Evolutionary conservation across 1,140 invertebrate species (phyloP).

Genomic region (honey bee (Apis mellifera)): DNA sequence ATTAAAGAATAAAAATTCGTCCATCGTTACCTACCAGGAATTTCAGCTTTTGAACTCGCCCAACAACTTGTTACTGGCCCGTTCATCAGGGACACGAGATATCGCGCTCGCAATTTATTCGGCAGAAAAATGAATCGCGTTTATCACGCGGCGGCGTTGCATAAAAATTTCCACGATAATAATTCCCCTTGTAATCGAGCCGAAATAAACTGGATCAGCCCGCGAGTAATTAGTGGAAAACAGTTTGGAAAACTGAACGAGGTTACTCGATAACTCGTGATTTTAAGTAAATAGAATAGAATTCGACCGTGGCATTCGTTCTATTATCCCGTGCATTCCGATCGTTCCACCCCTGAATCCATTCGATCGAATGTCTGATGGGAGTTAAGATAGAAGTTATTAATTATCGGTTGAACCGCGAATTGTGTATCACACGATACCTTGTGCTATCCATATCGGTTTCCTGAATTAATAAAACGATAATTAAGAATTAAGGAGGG

Average conservation of each 20-base stretch:
- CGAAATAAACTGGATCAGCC: not conserved
- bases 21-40: not conserved
- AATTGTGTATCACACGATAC: constrained; percentile 24
- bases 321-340: not conserved
- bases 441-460: not conserved
- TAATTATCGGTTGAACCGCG: constrained; percentile 56
- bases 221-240: constrained; percentile 14
- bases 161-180: not conserved
- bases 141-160: not conserved
- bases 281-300: constrained; percentile 60
- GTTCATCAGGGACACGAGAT: not conserved
- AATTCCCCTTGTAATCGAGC: not conserved
- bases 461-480: not conserved
- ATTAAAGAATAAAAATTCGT: constrained; percentile 8
- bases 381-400: constrained; percentile 36
- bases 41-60: not conserved
- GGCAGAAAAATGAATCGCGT: constrained; percentile 17
- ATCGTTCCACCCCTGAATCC: not conserved
- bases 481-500: not conserved
- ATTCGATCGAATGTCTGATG: constrained; percentile 23
- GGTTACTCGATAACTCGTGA: constrained; percentile 36
- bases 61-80: not conserved
- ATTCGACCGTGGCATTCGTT: constrained; percentile 21
- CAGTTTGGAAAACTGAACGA: not conserved
- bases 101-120: constrained; percentile 14